Evolutionary conservation across 2,888 invertebrate genomes (phyloP), one percentile per base, ranked within the genome.

Genomic region (Drosophila subsilvestris): DNA sequence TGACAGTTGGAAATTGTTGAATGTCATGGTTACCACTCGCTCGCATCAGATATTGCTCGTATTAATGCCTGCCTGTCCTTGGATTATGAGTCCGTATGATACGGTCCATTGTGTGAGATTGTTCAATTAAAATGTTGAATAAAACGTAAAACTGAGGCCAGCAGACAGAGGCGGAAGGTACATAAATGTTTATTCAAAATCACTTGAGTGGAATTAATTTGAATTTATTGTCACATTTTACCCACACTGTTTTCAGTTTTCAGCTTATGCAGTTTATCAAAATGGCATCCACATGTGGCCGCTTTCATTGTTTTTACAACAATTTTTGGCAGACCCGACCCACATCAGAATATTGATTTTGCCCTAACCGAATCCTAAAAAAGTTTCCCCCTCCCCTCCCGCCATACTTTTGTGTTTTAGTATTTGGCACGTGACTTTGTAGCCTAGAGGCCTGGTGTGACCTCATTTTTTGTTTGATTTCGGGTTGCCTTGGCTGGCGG

Each of bases 201-300:
- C 57, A 56, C 25, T 56, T 43, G 56, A 7, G 54, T 29, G 66
- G 58, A 72, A 71, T 57, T 63, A 72, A 71, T 63, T 54, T 45
- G 48, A 72, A 63, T 72, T 72, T 49, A 72, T 72, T 65, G 54
- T 44, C 17, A 27, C n/a, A 25, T 42, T 32, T 20, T 50, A 37
- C 37, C 37, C 37, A 1, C 0, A 29, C 9, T 14, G 14, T 12
- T 25, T 14, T 37, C 7, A 43, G 70, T n/a, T 29, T 12, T 37
- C 6, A 43, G 71, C 20, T 59, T 60, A 59, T 55, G 55, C 70
- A 71, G 50, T 63, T 63, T 43, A 45, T 63, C 47, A 72, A 72
- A 70, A 72, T 58, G 12, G 37, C 14, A 58, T 49, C 65, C 65
- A 72, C 58, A 57, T 70, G 69, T 70, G 70, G 70, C 50, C 45